Percentiles rank a stretch among this genome's conserved stretches.
These are phyloP conservation scores for Halesus radiatus DNA, from an alignment of 1,140 invertebrate species.

Conservation along the genomic window DNA sequence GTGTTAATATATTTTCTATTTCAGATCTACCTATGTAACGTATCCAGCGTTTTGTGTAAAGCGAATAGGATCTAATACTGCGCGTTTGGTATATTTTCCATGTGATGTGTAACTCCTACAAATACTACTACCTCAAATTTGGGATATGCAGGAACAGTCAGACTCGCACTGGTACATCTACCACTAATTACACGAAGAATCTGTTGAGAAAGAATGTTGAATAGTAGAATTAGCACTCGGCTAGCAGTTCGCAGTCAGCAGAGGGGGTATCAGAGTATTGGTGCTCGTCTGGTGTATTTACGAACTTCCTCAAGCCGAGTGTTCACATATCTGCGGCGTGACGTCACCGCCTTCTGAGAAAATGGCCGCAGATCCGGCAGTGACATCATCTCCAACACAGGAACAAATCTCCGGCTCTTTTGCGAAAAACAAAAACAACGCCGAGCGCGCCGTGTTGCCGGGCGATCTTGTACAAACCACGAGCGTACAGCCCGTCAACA, in stretches of 20 bases:
- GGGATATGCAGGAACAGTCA: no score
- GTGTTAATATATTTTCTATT: no score
- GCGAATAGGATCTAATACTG: no score
- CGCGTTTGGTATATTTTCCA: no score
- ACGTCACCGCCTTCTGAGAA: slow-evolving; percentile 52
- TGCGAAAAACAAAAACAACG: slow-evolving; percentile 13
- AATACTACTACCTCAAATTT: no score
- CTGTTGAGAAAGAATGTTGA: not conserved
- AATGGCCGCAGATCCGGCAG: slow-evolving; percentile 54
- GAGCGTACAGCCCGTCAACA: no score
- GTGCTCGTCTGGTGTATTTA: slow-evolving; percentile 21
- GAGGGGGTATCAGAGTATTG: no score
- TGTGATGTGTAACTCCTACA: no score
- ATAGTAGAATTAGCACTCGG: slow-evolving; percentile 10
- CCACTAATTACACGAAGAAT: not conserved
- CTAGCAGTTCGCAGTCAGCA: no score
- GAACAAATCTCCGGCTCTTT: slow-evolving; percentile 2
- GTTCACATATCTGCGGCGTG: slow-evolving; percentile 44
- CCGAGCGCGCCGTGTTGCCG: slow-evolving; percentile 5
- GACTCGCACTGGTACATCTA: no score
- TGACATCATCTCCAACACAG: slow-evolving; percentile 34
- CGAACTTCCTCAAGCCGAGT: slow-evolving; percentile 46
- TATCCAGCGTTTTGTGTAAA: no score
- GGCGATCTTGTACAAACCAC: not conserved
- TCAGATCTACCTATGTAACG: no score